Evolutionary conservation across 2,797 vertebrate genomes (phyloP), one percentile per base, ranked within the genome.

Genomic region (Babyrousa celebensis): DNA sequence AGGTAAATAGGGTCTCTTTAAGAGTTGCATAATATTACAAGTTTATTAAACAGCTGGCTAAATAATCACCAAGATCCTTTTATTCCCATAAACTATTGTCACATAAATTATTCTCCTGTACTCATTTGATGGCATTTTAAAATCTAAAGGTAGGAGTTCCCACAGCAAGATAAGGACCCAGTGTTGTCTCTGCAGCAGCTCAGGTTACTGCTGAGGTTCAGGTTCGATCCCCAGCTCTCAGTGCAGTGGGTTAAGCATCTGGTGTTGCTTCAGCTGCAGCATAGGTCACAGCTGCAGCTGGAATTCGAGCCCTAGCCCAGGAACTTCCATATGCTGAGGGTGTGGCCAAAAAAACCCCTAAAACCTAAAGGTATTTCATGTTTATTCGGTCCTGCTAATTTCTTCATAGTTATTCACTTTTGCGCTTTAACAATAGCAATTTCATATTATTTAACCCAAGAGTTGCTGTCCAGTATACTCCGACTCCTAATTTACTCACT

Each of bases 321-420:
- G 43, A 48, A 48, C 43, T 48, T 48, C 9, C 43, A 48, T 48
- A 48, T 48, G 43, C 43, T 48, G 43, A 48, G 43, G 43, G 43
- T 48, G 43, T 48, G 43, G 43, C 43, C 6, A 48, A 48, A 48
- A 48, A 48, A 48, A 48, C 36, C 36, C 36, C 36, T 36, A 48
- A 48, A 48, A 48, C 43, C 43, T 48, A 48, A 9, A 48, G 43
- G 43, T 62, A 84, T 36, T 90, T 92, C 48, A 67, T 12, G 6
- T 78, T 92, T 58, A 79, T 58, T 36, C 67, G n/a, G 62, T 79
- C 60, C 21, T 62, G 80, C 58, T 94, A 82, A n/a, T 43, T 96
- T 95, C 67, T 89, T 86, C 25, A 86, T 1, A 82, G 15, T 56
- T 70, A 56, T 56, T 21, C 43, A 32, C 23, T 71, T 67, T 87